Percentiles rank a stretch among this genome's conserved stretches.
phyloP scores from a whole-genome alignment of 2,888 invertebrate genomes.

The Brachylomia viminalis region DNA sequence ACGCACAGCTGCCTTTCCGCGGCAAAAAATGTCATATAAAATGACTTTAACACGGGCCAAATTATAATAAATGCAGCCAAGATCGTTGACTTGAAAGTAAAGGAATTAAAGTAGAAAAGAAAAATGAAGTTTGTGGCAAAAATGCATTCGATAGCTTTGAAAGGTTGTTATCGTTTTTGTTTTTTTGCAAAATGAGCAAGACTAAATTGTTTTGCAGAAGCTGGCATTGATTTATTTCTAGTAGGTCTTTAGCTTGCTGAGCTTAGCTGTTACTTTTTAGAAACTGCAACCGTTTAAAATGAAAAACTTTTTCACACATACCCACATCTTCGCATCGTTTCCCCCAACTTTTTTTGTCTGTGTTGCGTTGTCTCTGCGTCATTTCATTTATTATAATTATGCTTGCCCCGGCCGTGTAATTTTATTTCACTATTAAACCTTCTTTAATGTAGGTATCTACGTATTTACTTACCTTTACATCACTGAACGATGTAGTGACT shows the following conservation, averaged over 20 bases:
- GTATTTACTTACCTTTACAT: neutral
- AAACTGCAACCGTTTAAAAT: neutral
- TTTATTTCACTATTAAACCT: neutral
- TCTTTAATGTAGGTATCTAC: neutral
- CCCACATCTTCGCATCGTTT: neutral
- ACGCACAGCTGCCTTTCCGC: conserved; percentile 76
- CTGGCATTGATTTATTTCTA: neutral
- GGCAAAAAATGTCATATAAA: conserved; percentile 71
- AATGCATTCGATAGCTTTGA: neutral
- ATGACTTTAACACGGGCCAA: conserved; percentile 79
- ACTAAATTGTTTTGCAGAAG: neutral
- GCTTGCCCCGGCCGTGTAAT: neutral
- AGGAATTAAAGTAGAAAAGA: neutral
- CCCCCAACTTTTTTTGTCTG: neutral
- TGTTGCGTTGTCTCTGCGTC: no score
- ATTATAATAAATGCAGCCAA: conserved; percentile 52
- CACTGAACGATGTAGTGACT: neutral
- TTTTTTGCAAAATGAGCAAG: neutral
- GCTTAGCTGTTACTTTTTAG: no score
- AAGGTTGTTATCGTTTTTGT: neutral
- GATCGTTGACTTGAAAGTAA: conserved; percentile 13
- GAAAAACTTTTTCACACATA: neutral
- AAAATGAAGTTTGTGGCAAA: neutral
- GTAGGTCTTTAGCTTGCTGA: neutral
- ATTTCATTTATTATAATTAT: neutral